phyloP scores from a whole-genome alignment of 2,888 invertebrate genomes.

The Lamellibrachia satsuma region DNA sequence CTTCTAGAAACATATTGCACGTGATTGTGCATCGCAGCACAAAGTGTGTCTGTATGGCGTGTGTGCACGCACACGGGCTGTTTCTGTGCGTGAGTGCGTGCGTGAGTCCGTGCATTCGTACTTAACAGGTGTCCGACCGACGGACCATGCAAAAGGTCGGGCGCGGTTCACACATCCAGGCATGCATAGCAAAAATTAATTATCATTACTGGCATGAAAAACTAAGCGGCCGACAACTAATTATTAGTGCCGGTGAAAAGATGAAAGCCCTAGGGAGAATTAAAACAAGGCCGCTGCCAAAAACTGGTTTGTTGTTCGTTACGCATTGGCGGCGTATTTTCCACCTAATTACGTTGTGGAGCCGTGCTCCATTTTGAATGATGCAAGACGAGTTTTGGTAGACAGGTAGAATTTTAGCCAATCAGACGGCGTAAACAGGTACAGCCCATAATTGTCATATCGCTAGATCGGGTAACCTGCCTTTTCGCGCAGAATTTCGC shows the following conservation, averaged over 20 bases:
- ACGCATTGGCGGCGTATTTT: not conserved
- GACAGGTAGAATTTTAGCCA: not conserved
- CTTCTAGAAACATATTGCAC: not conserved
- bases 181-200: slow-evolving; percentile 5
- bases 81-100: not conserved
- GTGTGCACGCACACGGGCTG: not conserved
- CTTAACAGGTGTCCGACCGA: not conserved
- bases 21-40: not conserved
- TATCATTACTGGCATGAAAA: not conserved
- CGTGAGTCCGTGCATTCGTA: not conserved
- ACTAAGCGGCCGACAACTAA: not conserved
- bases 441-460: not conserved
- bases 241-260: not conserved
- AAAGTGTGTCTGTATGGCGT: too few species aligned
- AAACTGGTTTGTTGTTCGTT: not conserved
- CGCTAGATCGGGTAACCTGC: too few species aligned
- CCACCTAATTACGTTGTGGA: not conserved
- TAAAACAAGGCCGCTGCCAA: not conserved
- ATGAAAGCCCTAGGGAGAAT: not conserved
- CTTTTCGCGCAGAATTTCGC: too few species aligned
- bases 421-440: not conserved
- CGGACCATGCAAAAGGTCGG: not conserved
- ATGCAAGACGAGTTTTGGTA: not conserved
- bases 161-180: not conserved
- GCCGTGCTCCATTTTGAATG: not conserved